Evolutionary conservation across 2,888 invertebrate genomes (phyloP), one percentile per base, ranked within the genome.

Genomic region (Operophtera brumata): DNA sequence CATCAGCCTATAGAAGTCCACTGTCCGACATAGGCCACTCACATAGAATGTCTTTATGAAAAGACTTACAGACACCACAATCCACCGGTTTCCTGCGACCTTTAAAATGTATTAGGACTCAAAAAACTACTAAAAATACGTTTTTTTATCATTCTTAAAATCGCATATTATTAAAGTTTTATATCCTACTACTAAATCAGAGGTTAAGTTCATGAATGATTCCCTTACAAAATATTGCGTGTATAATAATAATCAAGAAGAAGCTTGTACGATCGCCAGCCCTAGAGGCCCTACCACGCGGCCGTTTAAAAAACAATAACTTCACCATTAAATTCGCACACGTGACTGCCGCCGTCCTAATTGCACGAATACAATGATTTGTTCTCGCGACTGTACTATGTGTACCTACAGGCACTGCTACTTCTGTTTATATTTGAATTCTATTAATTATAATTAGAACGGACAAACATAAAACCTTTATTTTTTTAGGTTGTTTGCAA

Each of bases 291-390:
- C 51, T 47, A 50, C 47, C 45, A 46, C 49, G 41, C 47, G 64
- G 62, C 53, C 70, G 62, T 71, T 73, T 71, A 76, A 82, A 76
- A 86, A 86, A 88, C 87, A 88, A 88, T 86, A 82, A 84, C 75
- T 73, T 75, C 73, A 54, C 86, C 89, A 89, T 89, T 89, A 89
- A 89, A 89, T 82, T 86, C 76, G 75, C 78, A 78, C 88, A 86
- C 82, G 70, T 73, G 71, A 83, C 71, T 84, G 87, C 67, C 65
- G 71, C 61, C 80, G 76, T 75, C 73, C 77, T 87, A 87, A 87
- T 87, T 87, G 86, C 82, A 59, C 69, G 67, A 64, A 67, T 74
- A 85, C 82, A 84, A 78, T 79, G 71, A 77, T 68, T 73, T 74
- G 73, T 70, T 69, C 68, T 43, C 64, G 56, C 58, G 61, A 61